Evolutionary conservation across 92 coral and sea anemone species (phyloP).

Genomic region (Bergia sp.): DNA sequence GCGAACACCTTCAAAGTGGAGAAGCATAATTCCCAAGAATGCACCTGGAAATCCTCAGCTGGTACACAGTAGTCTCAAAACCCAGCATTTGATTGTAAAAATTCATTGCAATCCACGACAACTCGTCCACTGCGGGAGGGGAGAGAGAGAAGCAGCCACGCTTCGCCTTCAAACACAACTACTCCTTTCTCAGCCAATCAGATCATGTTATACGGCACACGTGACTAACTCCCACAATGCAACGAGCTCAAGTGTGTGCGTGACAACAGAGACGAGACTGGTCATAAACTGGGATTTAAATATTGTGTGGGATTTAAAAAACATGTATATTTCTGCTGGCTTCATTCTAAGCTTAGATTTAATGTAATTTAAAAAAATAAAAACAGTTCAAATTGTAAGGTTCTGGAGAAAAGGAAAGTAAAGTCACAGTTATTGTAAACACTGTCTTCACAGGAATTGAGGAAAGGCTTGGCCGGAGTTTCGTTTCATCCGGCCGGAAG

Average conservation of each 20-base stretch:
- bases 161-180: conserved; percentile 49
- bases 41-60: conserved; percentile 53
- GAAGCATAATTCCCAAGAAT: conserved; percentile 58
- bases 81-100: conserved; percentile 69
- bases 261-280: conserved; percentile 12
- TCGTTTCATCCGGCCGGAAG: conserved; percentile 28
- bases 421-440: background rate
- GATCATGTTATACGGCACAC: conserved; percentile 34
- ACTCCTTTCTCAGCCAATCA: conserved; percentile 46
- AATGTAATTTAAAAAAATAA: too few species aligned
- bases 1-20: conserved; percentile 34
- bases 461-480: background rate
- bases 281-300: background rate
- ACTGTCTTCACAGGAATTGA: background rate
- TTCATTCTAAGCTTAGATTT: background rate
- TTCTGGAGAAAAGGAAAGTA: background rate
- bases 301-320: too few species aligned
- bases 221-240: conserved; percentile 56
- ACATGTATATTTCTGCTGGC: background rate
- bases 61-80: conserved; percentile 51
- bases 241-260: conserved; percentile 14
- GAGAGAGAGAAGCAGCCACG: conserved; percentile 77
- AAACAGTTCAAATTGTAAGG: background rate
- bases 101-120: conserved; percentile 81
- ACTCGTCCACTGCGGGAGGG: conserved; percentile 82